phyloP scores from a whole-genome alignment of 2,888 invertebrate genomes.

The Lycia hirtaria region DNA sequence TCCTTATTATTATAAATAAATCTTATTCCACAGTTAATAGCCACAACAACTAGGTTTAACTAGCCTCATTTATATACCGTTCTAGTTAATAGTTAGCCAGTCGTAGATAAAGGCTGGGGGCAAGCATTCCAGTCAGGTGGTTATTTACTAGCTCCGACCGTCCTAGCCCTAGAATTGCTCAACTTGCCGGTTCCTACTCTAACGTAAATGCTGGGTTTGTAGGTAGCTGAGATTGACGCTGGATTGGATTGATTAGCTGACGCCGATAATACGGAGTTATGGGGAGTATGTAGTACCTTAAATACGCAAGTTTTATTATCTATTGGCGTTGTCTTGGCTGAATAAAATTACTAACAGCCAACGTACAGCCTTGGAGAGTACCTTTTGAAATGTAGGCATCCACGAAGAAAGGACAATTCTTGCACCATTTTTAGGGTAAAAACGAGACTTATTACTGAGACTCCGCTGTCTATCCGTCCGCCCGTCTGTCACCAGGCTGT shows the following conservation, averaged over 20 bases:
- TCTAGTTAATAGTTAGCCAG: constrained; percentile 36
- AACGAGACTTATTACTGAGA: too few relatives aligned
- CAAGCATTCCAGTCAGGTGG: constrained; percentile 57
- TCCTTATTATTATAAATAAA: neutral
- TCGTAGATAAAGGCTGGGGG: constrained; percentile 38
- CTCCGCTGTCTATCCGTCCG: too few relatives aligned
- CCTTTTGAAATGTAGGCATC: too few relatives aligned
- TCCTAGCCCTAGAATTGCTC: constrained; percentile 27
- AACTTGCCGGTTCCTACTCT: constrained; percentile 21
- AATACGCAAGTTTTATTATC: neutral
- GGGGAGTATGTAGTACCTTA: neutral
- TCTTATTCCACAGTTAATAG: constrained; percentile 8
- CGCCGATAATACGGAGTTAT: constrained; percentile 6
- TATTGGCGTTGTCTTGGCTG: neutral
- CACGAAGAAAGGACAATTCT: too few relatives aligned
- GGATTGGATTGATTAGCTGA: constrained; percentile 13
- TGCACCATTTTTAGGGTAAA: too few relatives aligned
- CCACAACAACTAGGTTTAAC: constrained; percentile 13
- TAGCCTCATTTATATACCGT: constrained; percentile 40
- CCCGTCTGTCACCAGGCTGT: too few relatives aligned
- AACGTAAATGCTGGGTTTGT: constrained; percentile 14
- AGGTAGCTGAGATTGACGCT: constrained; percentile 15
- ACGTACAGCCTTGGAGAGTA: too few relatives aligned
- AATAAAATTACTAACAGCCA: too few relatives aligned
- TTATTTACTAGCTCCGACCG: constrained; percentile 46